phyloP scores from a whole-genome alignment of 2,797 vertebrate species.

The Macrochelys suwanniensis region DNA sequence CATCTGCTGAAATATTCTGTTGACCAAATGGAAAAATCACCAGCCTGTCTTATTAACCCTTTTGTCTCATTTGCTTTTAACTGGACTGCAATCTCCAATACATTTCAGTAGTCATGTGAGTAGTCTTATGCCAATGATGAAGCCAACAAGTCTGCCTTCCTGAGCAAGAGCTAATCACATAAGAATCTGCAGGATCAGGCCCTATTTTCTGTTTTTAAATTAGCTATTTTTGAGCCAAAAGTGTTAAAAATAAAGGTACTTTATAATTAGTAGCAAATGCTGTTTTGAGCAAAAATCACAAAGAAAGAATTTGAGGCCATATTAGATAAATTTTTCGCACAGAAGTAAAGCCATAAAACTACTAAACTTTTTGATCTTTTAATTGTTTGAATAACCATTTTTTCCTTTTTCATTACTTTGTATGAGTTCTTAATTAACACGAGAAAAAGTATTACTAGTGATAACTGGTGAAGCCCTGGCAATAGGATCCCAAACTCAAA shows the following conservation, averaged over 20 bases:
- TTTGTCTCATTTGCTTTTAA: background rate
- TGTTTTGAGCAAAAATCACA: background rate
- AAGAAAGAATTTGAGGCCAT: background rate
- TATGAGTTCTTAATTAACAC: background rate
- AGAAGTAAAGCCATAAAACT: background rate
- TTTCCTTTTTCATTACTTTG: background rate
- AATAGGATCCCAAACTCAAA: background rate
- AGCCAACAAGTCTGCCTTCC: background rate
- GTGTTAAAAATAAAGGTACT: background rate
- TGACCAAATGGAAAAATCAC: background rate
- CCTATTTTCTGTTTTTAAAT: background rate
- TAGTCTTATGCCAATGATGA: background rate
- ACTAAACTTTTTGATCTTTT: background rate
- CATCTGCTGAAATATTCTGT: background rate
- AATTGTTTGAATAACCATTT: background rate
- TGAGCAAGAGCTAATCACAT: background rate
- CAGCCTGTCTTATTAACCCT: background rate
- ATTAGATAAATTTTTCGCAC: fast-evolving
- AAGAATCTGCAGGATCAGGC: background rate
- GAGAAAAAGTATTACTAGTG: background rate
- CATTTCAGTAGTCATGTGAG: background rate
- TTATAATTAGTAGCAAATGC: background rate
- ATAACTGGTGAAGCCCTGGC: background rate
- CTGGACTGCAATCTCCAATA: fast-evolving
- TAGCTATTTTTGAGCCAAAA: background rate